Evolutionary conservation across 2,888 invertebrate species (phyloP), one percentile per base, ranked within the genome.

Genomic region (Caenorhabditis sp.): DNA sequence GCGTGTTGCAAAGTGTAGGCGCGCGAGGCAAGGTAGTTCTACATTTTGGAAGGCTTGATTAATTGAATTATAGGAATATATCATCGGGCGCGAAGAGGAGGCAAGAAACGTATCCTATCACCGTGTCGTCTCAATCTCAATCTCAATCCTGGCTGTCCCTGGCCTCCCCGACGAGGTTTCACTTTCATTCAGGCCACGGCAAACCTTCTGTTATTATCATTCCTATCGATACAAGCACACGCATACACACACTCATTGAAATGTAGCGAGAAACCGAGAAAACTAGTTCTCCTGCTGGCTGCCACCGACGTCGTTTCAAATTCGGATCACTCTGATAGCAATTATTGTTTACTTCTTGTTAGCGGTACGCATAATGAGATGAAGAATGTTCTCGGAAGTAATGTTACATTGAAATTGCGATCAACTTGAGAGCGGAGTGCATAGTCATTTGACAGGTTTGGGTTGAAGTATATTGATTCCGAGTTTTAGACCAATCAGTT

Each of bases 31-130:
- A 9, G 35, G 6, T 13, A 9, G 11, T 35, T 35, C 9, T 2
- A 35, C 35, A 35, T 35, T 35, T 35, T 27, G 48, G 48, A 9
- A 15, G 27, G 48, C 59, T 59, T 70, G 45, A 70, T 70, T 59
- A 70, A 68, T 58, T 58, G 41, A 68, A 68, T 68, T 68, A 68
- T 43, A 68, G 43, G 68, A 58, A 68, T 68, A 68, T 68, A 68
- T 68, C 68, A 68, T 65, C 45, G 35, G 53, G n/a, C n/a, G 27
- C 13, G 63, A 66, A 24, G 35, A 58, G 43, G 58, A 48, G 56
- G 52, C 58, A 68, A 68, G 68, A 68, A 52, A 58, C 43, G 35
- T 41, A 56, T 66, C 66, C 68, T 68, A 68, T 68, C 68, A 59
- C 68, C 70, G 59, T 70, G 70, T 70, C 35, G 9, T 35, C 35